Evolutionary conservation across 37 sponge, comb jelly and placozoan species (phyloP), one percentile per base, ranked within the genome.

Genomic region (Halichondria panicea): DNA sequence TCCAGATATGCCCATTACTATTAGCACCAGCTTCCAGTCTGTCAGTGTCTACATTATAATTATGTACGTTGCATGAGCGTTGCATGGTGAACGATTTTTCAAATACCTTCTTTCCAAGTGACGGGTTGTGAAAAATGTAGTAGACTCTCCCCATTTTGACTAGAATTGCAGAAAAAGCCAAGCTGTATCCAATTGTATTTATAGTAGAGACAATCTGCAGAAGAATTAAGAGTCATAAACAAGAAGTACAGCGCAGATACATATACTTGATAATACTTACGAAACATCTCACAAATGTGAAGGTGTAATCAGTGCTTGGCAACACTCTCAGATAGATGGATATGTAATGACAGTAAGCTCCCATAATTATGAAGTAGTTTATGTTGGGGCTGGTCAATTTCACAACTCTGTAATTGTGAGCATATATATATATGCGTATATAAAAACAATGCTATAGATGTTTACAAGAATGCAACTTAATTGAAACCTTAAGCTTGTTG

Each of bases 111-210:
- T 81, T 81, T 39, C 62, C 63, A 65, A 42, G 50, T 52, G 70
- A 38, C 30, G 81, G 81, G 64, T 81, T 81, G 38, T 81, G 62
- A 42, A 81, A 81, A 1, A 81, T 81, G 63, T 81, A 81, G 64
- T 60, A 81, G 1, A 81, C 50, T 37, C 81, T 71, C 81, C 81
- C 71, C 72, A 72, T 81, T 52, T 72, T 72, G 31, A 69, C 54
- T 21, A 81, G 64, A 28, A 81, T 28, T 21, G 72, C 48, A 33
- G 64, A 72, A 81, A 81, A 81, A 50, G 55, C 62, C 28, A 81
- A 43, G 0, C 35, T 53, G 63, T 81, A 81, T 3, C 81, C 81
- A 33, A 57, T 3, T 1, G n/a, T n/a, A 36, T 57, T 40, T 4
- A 56, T 3, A 27, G 25, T 34, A 21, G 58, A 11, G 21, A 57